Base-by-base conservation (phyloP, 2,888 invertebrate genomes). In the Uropetala carovei region DNA sequence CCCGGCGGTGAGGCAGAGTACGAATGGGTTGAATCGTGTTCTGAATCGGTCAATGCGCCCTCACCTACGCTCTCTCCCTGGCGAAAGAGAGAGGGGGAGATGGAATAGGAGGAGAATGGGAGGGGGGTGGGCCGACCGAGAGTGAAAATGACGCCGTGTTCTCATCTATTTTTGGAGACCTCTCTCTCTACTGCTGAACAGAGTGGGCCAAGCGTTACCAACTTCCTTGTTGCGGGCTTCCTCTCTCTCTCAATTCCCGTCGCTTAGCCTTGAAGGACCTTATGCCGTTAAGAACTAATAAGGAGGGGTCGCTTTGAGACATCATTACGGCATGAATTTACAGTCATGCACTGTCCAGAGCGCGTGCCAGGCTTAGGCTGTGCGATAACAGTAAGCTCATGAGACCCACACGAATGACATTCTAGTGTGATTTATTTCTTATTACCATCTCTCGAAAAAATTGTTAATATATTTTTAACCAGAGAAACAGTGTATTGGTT, bases 241-340 rank as follows among this genome's bases (percentile, higher is more conserved):
- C 75, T 43, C 43, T 43, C 43, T 43, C 75, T 75, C 75, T 75
- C 75, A 22, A n/a, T 75, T 22, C 22, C 75, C 22, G 3, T 27
- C 75, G 22, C 75, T 75, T 22, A 75, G 22, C 22, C 22, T 22
- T 75, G 22, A 75, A 27, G 22, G 27, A 22, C 75, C 22, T 27
- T 75, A 22, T 27, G 27, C n/a, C 75, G n/a, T 75, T 75, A 75
- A 75, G 75, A 75, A 75, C 75, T 75, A 75, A 75, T 75, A 75
- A 27, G 22, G 13, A 75, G 22, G 27, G 27, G 22, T 27, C 75
- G 75, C 68, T 68, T n/a, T n/a, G 68, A 68, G 68, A 68, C 43
- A 43, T 18, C 16, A 22, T n/a, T 22, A 22, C n/a, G 68, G 18
- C 68, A 10, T 18, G 75, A 13, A 75, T 75, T 75, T 22, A 13